phyloP scores from a whole-genome alignment of 2,888 invertebrate genomes.

The Diaprepes abbreviatus region DNA sequence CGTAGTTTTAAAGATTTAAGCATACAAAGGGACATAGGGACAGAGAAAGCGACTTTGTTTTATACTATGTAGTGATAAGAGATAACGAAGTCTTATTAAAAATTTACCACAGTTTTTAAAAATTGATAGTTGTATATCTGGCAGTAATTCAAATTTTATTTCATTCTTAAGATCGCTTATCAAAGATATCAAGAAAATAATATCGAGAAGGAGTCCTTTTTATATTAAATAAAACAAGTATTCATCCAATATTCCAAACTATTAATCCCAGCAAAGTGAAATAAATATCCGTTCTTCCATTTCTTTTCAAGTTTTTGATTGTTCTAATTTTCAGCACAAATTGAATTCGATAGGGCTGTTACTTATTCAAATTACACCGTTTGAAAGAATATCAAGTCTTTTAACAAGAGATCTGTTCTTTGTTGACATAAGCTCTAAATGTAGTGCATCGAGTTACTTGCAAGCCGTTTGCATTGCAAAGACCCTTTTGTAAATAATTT shows the following conservation, averaged over 20 bases:
- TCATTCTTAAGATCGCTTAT: no score
- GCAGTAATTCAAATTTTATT: no score
- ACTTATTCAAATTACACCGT: conserved; percentile 22
- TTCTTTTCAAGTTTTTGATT: conserved; percentile 7
- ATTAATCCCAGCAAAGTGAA: neutral
- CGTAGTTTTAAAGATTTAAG: no score
- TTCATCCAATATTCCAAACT: no score
- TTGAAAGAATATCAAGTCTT: conserved; percentile 29
- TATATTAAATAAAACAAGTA: no score
- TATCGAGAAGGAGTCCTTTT: no score
- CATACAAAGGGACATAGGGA: no score
- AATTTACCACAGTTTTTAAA: neutral
- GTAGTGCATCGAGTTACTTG: conserved; percentile 23
- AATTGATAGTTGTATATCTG: no score
- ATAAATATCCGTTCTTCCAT: conserved; percentile 1
- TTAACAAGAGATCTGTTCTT: conserved; percentile 16
- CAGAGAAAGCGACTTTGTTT: no score
- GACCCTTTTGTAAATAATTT: conserved; percentile 31
- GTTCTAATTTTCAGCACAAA: conserved; percentile 7
- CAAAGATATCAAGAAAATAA: no score
- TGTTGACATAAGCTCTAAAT: conserved; percentile 23
- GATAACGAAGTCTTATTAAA: no score
- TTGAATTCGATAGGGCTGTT: conserved; percentile 4
- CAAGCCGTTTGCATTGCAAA: conserved; percentile 31
- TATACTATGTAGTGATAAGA: no score